Conservation (phyloP, 53 echinoderm and acorn worm genomes). For the Astropecten irregularis region DNA sequence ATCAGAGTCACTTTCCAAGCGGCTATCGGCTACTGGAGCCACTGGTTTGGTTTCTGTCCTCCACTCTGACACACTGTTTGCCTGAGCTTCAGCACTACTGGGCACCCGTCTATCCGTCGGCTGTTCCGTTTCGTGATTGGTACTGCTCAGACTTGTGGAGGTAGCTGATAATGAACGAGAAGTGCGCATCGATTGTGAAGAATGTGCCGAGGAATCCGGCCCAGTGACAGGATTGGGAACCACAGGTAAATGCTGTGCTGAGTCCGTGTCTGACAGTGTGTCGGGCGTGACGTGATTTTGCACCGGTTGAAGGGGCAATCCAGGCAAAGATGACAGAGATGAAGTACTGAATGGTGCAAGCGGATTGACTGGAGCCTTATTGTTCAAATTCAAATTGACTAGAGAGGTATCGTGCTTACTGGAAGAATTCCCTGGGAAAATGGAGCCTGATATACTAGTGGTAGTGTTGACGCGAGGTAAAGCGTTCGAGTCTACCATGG, state of each 20-base stretch:
- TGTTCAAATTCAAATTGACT: slow-evolving; percentile 38
- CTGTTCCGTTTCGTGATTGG: slow-evolving; percentile 50
- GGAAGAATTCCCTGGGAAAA: slow-evolving; percentile 54
- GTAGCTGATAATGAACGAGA: slow-evolving; percentile 26
- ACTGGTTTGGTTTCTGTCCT: slow-evolving; percentile 62
- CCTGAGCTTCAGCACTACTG: slow-evolving; percentile 33
- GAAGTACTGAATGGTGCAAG: slow-evolving; percentile 51
- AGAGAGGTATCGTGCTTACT: slow-evolving; percentile 39
- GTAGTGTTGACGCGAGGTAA: background rate
- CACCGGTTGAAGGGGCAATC: slow-evolving; percentile 5
- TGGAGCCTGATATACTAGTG: slow-evolving; percentile 32
- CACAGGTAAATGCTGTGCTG: slow-evolving; percentile 7
- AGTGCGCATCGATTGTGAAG: slow-evolving; percentile 4
- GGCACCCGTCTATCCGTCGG: slow-evolving; percentile 32
- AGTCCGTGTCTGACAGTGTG: slow-evolving; percentile 37
- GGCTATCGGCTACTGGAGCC: slow-evolving; percentile 4
- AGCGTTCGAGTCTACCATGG: slow-evolving; percentile 48
- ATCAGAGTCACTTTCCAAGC: slow-evolving; percentile 70
- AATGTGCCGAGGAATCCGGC: background rate
- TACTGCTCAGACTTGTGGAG: slow-evolving; percentile 46
- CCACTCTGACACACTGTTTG: slow-evolving; percentile 52
- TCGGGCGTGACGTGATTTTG: slow-evolving; percentile 15
- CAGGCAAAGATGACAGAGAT: slow-evolving; percentile 30
- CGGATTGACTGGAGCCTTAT: slow-evolving; percentile 16
- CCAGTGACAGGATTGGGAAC: background rate